Percentiles rank a stretch among this genome's conserved stretches.
phyloP scores from a whole-genome alignment of 2,888 invertebrate species.

The Calliphora vomitoria region DNA sequence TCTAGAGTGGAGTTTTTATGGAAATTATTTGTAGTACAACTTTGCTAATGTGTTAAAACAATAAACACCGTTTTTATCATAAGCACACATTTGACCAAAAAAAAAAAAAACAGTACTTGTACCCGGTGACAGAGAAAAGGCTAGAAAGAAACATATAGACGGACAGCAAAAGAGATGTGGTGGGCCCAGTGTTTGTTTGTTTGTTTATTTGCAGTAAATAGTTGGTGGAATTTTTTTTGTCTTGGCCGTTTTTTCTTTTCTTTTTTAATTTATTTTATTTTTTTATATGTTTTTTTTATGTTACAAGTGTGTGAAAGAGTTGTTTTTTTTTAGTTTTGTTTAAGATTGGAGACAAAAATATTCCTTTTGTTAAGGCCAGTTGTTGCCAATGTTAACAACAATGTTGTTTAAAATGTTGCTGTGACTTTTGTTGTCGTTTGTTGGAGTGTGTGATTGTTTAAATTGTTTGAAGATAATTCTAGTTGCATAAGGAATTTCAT shows the following conservation, averaged over 20 bases:
- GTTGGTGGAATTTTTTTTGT: conserved; percentile 65
- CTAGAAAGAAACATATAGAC: conserved; percentile 6
- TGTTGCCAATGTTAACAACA: conserved; percentile 56
- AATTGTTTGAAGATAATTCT: conserved; percentile 62
- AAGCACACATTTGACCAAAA: conserved; percentile 54
- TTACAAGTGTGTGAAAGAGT: conserved; percentile 58
- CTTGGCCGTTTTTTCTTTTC: conserved; percentile 24
- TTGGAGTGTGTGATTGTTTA: neutral
- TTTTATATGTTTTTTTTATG: conserved; percentile 22
- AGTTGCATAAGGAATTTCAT: conserved; percentile 74
- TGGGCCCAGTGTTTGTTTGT: conserved; percentile 64
- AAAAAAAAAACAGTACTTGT: conserved; percentile 10
- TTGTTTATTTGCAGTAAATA: conserved; percentile 71
- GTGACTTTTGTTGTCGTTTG: conserved; percentile 4
- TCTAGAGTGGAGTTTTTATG: conserved; percentile 75
- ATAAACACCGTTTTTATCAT: conserved; percentile 77
- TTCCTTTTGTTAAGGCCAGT: conserved; percentile 36
- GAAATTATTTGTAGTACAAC: conserved; percentile 83
- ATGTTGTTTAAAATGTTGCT: conserved; percentile 51
- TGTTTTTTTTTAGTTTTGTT: too few species aligned
- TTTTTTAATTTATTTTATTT: neutral
- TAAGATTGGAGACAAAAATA: conserved; percentile 45
- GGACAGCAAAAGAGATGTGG: conserved; percentile 49
- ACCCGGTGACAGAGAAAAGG: neutral
- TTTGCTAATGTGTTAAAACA: conserved; percentile 84